A percentile compares a stretch with the other conserved stretches of the same genome.
Conservation (phyloP, 2,113 vertebrate genomes). For the Lagopus muta region DNA sequence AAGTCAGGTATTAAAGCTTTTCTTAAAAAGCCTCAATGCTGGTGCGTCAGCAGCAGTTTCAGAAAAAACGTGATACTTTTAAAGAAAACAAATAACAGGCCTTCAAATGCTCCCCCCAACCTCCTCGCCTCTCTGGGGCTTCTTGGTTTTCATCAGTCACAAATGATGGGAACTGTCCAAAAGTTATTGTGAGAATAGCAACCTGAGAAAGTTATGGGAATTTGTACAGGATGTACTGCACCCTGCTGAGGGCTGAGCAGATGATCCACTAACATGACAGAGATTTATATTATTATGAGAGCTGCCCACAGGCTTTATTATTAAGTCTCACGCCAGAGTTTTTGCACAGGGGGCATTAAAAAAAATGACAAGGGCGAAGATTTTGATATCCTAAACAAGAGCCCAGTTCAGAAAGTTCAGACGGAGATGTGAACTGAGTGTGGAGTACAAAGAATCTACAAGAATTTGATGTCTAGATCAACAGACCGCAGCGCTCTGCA, state of each 20-base stretch:
- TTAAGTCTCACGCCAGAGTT: neutral
- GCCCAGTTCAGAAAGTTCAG: neutral
- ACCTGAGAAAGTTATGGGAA: neutral
- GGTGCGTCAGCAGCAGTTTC: neutral
- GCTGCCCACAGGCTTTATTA: neutral
- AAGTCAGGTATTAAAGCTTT: neutral
- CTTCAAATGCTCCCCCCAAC: neutral
- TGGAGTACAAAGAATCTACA: neutral
- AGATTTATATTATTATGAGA: neutral
- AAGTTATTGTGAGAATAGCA: neutral
- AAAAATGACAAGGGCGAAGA: neutral
- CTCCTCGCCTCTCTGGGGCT: neutral
- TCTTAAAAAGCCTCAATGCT: neutral
- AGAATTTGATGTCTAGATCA: neutral
- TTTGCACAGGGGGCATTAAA: neutral
- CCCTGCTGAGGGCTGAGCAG: neutral
- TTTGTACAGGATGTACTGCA: neutral
- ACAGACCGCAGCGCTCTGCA: neutral
- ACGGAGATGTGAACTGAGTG: neutral
- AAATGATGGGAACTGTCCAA: neutral
- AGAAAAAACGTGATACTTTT: neutral
- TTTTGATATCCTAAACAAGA: neutral
- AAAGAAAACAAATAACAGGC: neutral
- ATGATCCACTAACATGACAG: accelerated
- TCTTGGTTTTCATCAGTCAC: neutral